Evolutionary conservation across 2,888 invertebrate genomes (phyloP).

Genomic region (Drosophila cyrtoloma): DNA sequence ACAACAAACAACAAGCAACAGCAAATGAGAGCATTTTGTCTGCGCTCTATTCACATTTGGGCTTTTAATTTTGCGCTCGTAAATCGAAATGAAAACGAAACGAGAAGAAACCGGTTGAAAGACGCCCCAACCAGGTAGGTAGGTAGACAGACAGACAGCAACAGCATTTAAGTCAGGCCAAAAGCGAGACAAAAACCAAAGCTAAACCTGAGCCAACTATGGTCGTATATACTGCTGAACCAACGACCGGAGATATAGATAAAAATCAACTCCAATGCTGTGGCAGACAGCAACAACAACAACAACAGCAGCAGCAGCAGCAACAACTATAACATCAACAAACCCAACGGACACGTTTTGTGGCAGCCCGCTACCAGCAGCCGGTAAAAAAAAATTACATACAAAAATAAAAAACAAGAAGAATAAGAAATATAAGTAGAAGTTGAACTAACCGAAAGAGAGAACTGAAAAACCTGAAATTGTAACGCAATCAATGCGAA

Average conservation of each 20-base stretch:
- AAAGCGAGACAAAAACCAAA: conserved; percentile 35
- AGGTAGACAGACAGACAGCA: conserved; percentile 24
- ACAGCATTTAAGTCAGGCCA: conserved; percentile 49
- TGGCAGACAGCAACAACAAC: conserved; percentile 54
- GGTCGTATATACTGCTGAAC: conserved; percentile 60
- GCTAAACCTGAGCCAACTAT: conserved; percentile 51
- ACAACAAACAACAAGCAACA: conserved; percentile 19
- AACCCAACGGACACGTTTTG: conserved; percentile 75
- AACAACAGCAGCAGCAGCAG: conserved; percentile 41
- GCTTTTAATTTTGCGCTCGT: conserved; percentile 76
- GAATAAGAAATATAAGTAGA: conserved; percentile 54
- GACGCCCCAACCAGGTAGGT: conserved; percentile 48
- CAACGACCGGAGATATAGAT: conserved; percentile 75
- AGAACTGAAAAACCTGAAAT: conserved; percentile 75
- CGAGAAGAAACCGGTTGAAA: conserved; percentile 64
- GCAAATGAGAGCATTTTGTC: conserved; percentile 61
- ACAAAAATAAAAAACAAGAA: conserved; percentile 14
- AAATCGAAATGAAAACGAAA: conserved; percentile 82
- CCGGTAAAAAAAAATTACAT: conserved; percentile 60
- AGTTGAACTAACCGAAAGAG: conserved; percentile 60
- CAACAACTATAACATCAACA: conserved; percentile 27
- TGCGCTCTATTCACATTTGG: conserved; percentile 67
- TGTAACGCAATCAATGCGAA: conserved; percentile 81
- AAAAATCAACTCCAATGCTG: conserved; percentile 75
- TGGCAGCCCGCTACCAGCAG: conserved; percentile 68